Evolutionary conservation across 35 echinoderm and acorn worm species (phyloP), one percentile per base, ranked within the genome.

Genomic region (Holothuria glaberrima): DNA sequence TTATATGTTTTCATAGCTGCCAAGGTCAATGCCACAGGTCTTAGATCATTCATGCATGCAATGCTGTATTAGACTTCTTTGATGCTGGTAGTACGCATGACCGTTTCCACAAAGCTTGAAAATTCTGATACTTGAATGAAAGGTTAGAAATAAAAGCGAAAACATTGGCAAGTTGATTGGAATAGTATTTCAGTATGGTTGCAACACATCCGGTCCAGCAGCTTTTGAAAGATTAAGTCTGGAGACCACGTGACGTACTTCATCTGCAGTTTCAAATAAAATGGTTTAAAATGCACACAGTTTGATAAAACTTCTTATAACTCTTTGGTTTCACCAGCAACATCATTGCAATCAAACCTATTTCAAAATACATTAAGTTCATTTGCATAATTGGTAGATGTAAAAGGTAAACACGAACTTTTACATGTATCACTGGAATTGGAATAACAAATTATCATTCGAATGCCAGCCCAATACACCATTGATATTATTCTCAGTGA

Each of bases 401-500:
- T 27, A 72, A 0, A 72, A 72, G 58, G 58, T 61, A 61, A 61
- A 61, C 58, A n/a, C 16, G 58, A 18, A 61, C n/a, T 61, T 61
- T 61, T 61, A 61, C 58, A 18, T 61, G 58, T 61, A 61, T 61
- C 58, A n/a, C n/a, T 61, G 58, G n/a, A 61, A 61, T 61, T n/a
- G n/a, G n/a, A n/a, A n/a, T n/a, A n/a, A n/a, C n/a, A n/a, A 72
- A n/a, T 30, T 27, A 72, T 72, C 5, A 2, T 14, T 72, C 22
- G 69, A n/a, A 5, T 72, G 22, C 19, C 31, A n/a, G 69, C 3
- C 69, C 31, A 72, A n/a, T 16, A 72, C 69, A 0, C 29, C 17
- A 21, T 72, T 72, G 0, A 72, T 72, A 33, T 72, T 72, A 33
- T 72, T 72, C 69, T 72, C 69, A n/a, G 69, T 2, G 31, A 72